Evolutionary conservation across 64 coral and sea anemone genomes (phyloP).

Genomic region (Dendronephthya gigantea): DNA sequence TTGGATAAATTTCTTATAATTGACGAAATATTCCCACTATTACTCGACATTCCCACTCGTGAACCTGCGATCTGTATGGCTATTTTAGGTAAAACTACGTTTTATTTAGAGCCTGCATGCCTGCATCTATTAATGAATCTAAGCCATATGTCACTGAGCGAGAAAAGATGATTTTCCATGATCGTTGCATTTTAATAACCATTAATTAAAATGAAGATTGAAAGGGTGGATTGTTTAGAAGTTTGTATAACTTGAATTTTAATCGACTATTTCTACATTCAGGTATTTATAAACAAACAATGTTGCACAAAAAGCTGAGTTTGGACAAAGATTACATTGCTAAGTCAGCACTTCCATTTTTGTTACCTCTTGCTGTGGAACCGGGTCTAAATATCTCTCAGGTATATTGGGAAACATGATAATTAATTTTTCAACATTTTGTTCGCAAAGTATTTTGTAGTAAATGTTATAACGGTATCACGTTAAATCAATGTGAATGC

Average conservation of each 20-base stretch:
- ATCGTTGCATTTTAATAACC: too few species aligned
- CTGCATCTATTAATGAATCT: not conserved
- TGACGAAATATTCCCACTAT: conserved; percentile 77
- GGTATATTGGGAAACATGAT: conserved; percentile 24
- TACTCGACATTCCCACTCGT: conserved; percentile 77
- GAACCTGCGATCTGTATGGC: conserved; percentile 89
- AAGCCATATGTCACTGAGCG: too few species aligned
- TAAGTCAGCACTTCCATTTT: conserved; percentile 71
- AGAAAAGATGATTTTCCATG: too few species aligned
- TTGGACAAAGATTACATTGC: conserved; percentile 96
- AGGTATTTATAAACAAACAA: conserved; percentile 96
- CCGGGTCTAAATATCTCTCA: conserved; percentile 80
- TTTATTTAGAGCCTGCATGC: not conserved
- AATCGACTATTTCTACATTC: not conserved
- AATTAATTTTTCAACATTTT: too few species aligned
- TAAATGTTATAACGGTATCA: too few species aligned
- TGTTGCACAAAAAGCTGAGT: conserved; percentile 80
- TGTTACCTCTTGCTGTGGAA: conserved; percentile 80
- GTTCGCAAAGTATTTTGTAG: too few species aligned
- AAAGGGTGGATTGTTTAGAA: too few species aligned
- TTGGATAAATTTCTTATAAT: conserved; percentile 79
- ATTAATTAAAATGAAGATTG: too few species aligned
- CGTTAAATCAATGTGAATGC: not conserved
- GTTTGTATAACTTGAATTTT: too few species aligned
- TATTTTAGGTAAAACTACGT: conserved; percentile 71